Evolutionary conservation across 2,888 invertebrate species (phyloP).

Genomic region (Druceiella hillmani): DNA sequence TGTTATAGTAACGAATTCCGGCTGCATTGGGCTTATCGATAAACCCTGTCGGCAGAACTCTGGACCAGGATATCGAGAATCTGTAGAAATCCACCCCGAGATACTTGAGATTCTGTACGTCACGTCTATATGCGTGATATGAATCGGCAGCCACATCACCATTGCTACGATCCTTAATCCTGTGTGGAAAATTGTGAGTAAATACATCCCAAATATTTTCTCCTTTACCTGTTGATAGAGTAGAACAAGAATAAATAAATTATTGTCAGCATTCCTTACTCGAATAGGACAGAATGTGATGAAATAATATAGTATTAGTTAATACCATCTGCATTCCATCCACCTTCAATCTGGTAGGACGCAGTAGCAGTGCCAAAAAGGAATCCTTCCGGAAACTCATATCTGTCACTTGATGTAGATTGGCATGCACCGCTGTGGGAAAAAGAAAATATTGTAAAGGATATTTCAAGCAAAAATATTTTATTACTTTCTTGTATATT

Average conservation of each 20-base stretch:
- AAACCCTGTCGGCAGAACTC: conserved; percentile 54
- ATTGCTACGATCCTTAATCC: conserved; percentile 29
- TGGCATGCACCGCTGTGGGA: no score
- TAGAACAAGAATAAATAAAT: conserved; percentile 10
- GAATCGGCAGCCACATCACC: conserved; percentile 55
- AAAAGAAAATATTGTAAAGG: no score
- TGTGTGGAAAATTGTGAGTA: conserved; percentile 20
- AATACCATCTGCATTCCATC: no score
- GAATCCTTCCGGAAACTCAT: no score
- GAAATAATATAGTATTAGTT: no score
- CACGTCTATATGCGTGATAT: conserved; percentile 47
- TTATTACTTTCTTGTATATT: no score
- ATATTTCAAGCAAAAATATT: no score
- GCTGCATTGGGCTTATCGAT: conserved; percentile 50
- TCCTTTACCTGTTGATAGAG: conserved; percentile 41
- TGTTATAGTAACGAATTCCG: conserved; percentile 62
- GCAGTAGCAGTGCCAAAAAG: no score
- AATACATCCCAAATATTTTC: conserved; percentile 41
- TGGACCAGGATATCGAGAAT: conserved; percentile 48
- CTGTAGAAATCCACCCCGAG: conserved; percentile 35
- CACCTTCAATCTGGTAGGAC: no score
- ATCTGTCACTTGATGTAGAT: no score
- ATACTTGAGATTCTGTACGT: conserved; percentile 28
- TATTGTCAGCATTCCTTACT: no score
- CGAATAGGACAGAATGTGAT: no score